Percentiles rank a stretch among this genome's conserved stretches.
These are phyloP conservation scores for Allobates femoralis DNA, from an alignment of 2,797 vertebrate species.

Conservation along the genomic window DNA sequence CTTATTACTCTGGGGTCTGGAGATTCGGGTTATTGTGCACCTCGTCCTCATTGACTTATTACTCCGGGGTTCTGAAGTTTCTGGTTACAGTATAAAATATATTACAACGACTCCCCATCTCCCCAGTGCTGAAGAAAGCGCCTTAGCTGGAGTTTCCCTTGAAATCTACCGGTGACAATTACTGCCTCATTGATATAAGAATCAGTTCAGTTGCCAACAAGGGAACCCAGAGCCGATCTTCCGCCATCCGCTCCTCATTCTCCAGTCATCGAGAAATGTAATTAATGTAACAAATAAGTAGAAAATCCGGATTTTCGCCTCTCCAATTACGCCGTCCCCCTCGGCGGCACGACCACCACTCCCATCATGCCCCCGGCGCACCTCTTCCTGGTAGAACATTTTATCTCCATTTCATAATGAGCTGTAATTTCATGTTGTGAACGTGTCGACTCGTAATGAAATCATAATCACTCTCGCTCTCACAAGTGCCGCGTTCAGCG, in stretches of 20 bases:
- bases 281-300: not conserved
- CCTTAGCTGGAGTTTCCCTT: not conserved
- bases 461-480: constrained; percentile 84
- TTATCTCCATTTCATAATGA: constrained; percentile 31
- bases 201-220: not conserved
- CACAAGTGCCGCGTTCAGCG: constrained; percentile 90
- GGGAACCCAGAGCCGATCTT: not conserved
- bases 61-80: too few species aligned
- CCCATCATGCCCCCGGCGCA: constrained; percentile 1
- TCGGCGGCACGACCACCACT: not conserved
- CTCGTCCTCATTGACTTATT: too few species aligned
- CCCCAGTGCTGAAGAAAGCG: not conserved
- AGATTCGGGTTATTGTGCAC: too few species aligned
- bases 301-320: not conserved
- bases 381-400: constrained; percentile 17
- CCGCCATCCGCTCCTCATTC: not conserved
- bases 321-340: not conserved
- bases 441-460: constrained; percentile 77
- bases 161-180: not conserved
- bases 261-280: not conserved
- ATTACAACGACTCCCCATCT: too few species aligned
- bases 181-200: not conserved
- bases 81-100: too few species aligned
- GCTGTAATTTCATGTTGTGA: constrained; percentile 18
- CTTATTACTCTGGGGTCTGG: too few species aligned